Base-by-base conservation (phyloP, 2,113 vertebrate species). In the Sphaerodactylus townsendi region DNA sequence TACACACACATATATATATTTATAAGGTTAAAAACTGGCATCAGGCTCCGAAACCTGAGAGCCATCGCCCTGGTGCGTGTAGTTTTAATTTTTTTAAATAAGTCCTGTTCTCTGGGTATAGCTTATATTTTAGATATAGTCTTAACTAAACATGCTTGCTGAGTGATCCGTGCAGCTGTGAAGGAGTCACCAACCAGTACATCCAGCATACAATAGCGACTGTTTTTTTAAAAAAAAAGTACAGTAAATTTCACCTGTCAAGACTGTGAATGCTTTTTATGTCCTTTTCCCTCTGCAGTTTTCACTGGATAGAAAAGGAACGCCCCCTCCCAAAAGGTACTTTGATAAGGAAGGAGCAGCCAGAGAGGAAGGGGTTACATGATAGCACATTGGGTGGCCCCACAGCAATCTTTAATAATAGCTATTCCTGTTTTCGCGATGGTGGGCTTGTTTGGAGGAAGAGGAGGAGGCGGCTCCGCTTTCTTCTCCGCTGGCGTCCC, bases 321-420 rank as follows among this genome's bases (percentile, higher is more conserved):
- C 17, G 1, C 50, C 50, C 2, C 50, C 50, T 17, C 50, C 1
- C 14, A 85, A 91, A 88, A 62, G 28, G 48, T 73, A 70, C 0
- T 44, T 23, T n/a, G 73, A 71, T 48, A 56, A 85, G 82, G 72
- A 28, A 30, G 75, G 10, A 4, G 39, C 83, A 53, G 79, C 85
- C 1, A 72, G 82, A 85, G 87, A 86, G 59, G 84, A 82, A 77
- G 85, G 77, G 66, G 93, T 96, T 98, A 99, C 99, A 99, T 99
- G 92, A 99, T 92, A 71, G 88, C 95, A 91, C 99, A 99, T 90
- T 98, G 98, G 44, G 97, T 97, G 92, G 97, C 96, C 79, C 98
- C 99, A 8, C 99, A 99, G 96, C 99, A 99, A 96, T 99, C 99
- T 93, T 98, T 99, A 83, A 99, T 98, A 83, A 99, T 95, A 48